Percentiles rank a stretch among this genome's conserved stretches.
These are phyloP conservation scores for Dendropsophus ebraccatus DNA, from an alignment of 2,113 vertebrate genomes.

Conservation along the genomic window DNA sequence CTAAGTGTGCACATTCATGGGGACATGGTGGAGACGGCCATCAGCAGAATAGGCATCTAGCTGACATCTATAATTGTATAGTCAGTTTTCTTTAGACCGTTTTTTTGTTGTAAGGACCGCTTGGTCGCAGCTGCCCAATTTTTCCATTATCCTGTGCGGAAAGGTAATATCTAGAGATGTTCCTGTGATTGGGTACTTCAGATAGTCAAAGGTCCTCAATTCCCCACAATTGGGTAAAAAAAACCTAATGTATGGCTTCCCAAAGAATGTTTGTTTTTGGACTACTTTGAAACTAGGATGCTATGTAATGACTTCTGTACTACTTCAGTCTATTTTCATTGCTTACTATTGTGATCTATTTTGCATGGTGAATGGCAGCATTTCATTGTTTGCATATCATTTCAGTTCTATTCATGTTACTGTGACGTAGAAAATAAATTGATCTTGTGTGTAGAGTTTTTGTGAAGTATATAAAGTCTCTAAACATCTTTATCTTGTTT, in stretches of 20 bases:
- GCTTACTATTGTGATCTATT: not conserved
- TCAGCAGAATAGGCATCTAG: not conserved
- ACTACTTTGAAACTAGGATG: not conserved
- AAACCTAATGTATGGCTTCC: not conserved
- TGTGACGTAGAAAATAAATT: not conserved
- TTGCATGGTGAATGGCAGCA: constrained; percentile 8
- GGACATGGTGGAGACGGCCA: not conserved
- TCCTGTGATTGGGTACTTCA: not conserved
- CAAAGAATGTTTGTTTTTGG: not conserved
- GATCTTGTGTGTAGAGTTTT: not conserved
- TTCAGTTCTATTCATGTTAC: not conserved
- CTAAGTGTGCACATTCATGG: not conserved
- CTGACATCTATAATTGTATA: not conserved
- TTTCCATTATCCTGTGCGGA: not conserved
- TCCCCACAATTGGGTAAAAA: not conserved
- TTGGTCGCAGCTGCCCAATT: not conserved
- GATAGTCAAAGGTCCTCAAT: not conserved
- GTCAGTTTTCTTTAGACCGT: too few relatives aligned
- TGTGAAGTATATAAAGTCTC: constrained; percentile 3
- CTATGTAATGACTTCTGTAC: not conserved
- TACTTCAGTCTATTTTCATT: not conserved
- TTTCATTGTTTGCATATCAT: not conserved
- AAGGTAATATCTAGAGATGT: not conserved
- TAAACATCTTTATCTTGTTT: not conserved
- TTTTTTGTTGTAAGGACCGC: not conserved